A percentile compares a stretch with the other conserved stretches of the same genome.
These are phyloP conservation scores for Ladona fulva DNA, from an alignment of 1,140 invertebrate species.

Conservation along the genomic window DNA sequence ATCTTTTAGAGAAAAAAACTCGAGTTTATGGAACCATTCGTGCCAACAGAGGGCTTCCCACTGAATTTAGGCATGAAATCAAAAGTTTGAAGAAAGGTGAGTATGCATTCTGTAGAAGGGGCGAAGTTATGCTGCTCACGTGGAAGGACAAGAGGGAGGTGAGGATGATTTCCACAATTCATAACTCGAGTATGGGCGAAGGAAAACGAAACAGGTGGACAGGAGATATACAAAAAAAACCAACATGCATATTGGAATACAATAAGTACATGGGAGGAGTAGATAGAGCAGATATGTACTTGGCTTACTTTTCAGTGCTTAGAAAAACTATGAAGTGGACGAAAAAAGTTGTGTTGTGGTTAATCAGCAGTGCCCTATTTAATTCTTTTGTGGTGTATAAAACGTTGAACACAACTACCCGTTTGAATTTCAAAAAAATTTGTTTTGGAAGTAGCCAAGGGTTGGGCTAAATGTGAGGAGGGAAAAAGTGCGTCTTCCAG, in stretches of 20 bases:
- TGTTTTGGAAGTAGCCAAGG: background rate
- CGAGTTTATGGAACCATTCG: background rate
- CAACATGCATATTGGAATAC: background rate
- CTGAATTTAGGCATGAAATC: background rate
- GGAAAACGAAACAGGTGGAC: background rate
- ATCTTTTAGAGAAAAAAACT: background rate
- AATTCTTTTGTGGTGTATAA: background rate
- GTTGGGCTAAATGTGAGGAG: slow-evolving; percentile 15
- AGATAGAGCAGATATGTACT: background rate
- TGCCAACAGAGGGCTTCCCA: background rate
- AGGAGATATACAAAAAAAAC: background rate
- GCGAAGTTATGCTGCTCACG: background rate
- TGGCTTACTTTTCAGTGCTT: background rate
- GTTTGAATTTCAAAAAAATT: background rate
- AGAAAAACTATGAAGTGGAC: background rate
- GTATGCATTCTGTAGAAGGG: background rate
- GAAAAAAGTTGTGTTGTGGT: background rate
- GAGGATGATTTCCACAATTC: background rate
- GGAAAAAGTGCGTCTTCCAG: background rate
- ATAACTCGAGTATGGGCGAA: background rate
- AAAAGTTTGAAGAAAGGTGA: background rate
- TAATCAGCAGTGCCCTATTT: background rate
- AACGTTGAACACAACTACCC: background rate
- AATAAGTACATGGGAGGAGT: background rate
- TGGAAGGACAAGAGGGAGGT: background rate